Percentiles rank a stretch among this genome's conserved stretches.
phyloP scores from a whole-genome alignment of 1,140 invertebrate genomes.

The Brachionus manjavacas region DNA sequence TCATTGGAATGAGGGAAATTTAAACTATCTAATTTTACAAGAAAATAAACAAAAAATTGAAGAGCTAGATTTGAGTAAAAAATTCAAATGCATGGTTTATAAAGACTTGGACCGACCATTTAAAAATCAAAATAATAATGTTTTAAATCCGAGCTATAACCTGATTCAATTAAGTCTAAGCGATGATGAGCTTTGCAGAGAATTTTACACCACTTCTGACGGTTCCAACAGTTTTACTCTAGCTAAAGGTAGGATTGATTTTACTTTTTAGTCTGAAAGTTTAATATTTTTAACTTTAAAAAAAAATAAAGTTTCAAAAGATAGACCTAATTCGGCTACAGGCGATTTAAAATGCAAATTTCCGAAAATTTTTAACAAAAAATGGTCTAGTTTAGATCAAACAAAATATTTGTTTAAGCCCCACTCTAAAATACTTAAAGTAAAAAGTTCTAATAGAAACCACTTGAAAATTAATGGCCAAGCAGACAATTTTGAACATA shows the following conservation, averaged over 20 bases:
- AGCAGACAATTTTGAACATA: background rate
- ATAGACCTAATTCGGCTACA: background rate
- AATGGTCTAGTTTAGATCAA: slow-evolving; percentile 24
- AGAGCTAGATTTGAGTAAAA: background rate
- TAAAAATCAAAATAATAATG: slow-evolving; percentile 18
- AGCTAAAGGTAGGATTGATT: background rate
- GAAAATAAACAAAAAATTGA: background rate
- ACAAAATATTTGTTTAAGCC: background rate
- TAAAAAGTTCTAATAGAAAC: background rate
- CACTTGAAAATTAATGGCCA: background rate
- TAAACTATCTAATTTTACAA: slow-evolving; percentile 32
- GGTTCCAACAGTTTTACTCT: slow-evolving; percentile 3
- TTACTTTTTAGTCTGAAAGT: background rate
- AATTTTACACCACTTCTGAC: background rate
- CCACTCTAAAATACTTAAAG: background rate
- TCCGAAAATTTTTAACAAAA: slow-evolving; percentile 26
- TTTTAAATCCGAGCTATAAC: background rate
- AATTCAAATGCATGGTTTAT: slow-evolving; percentile 22
- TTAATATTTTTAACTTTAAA: background rate
- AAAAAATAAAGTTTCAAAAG: background rate
- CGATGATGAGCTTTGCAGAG: slow-evolving; percentile 32
- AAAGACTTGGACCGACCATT: slow-evolving; percentile 8
- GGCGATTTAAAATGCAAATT: background rate
- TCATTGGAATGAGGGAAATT: slow-evolving; percentile 36
- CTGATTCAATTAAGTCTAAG: slow-evolving; percentile 7